Percentiles rank a stretch among this genome's conserved stretches.
Evolutionary conservation across 1,140 invertebrate species (phyloP).

Genomic region (Drosophila baimaii): DNA sequence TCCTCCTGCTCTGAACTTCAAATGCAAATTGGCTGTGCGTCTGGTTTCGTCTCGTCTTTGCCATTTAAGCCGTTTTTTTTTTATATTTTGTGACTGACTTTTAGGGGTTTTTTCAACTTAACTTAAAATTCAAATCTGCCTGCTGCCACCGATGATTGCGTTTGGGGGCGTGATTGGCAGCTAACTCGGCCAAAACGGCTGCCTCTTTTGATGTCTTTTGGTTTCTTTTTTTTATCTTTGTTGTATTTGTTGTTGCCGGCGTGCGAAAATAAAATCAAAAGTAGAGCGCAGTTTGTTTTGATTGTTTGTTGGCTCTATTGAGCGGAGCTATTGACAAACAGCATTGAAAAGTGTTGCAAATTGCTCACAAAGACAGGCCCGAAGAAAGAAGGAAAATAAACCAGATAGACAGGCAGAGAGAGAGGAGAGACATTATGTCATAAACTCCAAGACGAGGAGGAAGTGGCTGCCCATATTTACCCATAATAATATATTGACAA

Average conservation of each 20-base stretch:
- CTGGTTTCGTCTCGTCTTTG: slow-evolving; percentile 16
- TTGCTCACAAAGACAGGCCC: slow-evolving; percentile 32
- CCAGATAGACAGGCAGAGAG: not conserved
- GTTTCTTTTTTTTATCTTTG: slow-evolving; percentile 21
- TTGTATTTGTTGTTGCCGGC: slow-evolving; percentile 43
- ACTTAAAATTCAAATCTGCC: slow-evolving; percentile 50
- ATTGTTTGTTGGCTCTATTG: slow-evolving; percentile 45
- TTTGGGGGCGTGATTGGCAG: slow-evolving; percentile 52
- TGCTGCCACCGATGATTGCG: slow-evolving; percentile 45
- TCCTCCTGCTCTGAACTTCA: slow-evolving; percentile 35
- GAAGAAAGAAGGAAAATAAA: slow-evolving; percentile 14
- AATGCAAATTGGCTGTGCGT: slow-evolving; percentile 44
- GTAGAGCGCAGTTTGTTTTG: slow-evolving; percentile 72
- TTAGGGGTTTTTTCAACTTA: slow-evolving; percentile 16
- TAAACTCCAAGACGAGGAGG: slow-evolving; percentile 39
- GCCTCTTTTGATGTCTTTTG: slow-evolving; percentile 60
- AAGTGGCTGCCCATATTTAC: slow-evolving; percentile 61
- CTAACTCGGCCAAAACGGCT: slow-evolving; percentile 52
- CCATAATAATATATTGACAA: slow-evolving; percentile 40
- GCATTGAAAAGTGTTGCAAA: slow-evolving; percentile 69
- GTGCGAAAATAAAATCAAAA: slow-evolving; percentile 69
- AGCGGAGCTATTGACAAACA: slow-evolving; percentile 63
- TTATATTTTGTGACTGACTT: slow-evolving; percentile 13
- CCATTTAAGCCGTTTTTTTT: slow-evolving; percentile 24
- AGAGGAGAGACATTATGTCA: slow-evolving; percentile 49